These are phyloP conservation scores for Barbus barbus DNA, from an alignment of 2,113 vertebrate genomes.

Conservation along the genomic window DNA sequence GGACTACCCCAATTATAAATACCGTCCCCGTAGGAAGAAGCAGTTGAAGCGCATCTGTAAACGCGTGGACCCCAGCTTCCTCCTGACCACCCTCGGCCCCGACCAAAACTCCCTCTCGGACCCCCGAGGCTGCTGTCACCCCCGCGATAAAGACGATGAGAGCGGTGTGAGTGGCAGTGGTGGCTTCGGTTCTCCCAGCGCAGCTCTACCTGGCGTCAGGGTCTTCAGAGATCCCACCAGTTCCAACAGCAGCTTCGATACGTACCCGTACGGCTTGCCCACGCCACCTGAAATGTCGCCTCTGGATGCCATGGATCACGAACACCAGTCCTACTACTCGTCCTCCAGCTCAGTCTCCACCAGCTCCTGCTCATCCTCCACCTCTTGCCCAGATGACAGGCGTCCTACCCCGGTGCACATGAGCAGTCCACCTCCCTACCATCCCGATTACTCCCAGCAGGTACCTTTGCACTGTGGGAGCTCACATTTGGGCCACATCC, in stretches of 20 bases:
- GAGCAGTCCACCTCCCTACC: conserved; percentile 79
- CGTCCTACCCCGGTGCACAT: conserved; percentile 78
- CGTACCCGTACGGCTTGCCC: conserved; percentile 92
- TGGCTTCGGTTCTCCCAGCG: conserved; percentile 70
- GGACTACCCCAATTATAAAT: conserved; percentile 99
- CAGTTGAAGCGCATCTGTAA: conserved; percentile 96
- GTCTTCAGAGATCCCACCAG: conserved; percentile 80
- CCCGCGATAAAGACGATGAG: conserved; percentile 81
- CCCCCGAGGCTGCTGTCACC: conserved; percentile 76
- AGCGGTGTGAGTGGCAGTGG: conserved; percentile 64
- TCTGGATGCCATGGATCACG: conserved; percentile 89
- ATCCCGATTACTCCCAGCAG: conserved; percentile 81
- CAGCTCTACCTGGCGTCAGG: conserved; percentile 77
- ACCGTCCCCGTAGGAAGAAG: conserved; percentile 95
- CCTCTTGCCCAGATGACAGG: conserved; percentile 85
- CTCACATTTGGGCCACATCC: conserved; percentile 79
- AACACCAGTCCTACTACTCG: conserved; percentile 85
- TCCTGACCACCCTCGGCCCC: conserved; percentile 81
- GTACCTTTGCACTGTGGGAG: conserved; percentile 77
- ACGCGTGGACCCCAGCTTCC: conserved; percentile 88
- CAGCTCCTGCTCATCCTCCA: conserved; percentile 70
- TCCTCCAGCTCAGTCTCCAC: conserved; percentile 74
- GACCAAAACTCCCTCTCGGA: conserved; percentile 86
- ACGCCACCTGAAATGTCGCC: conserved; percentile 98
- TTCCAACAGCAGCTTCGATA: conserved; percentile 79